These are phyloP conservation scores for Platalea minor DNA, from an alignment of 2,797 vertebrate species.

Conservation along the genomic window DNA sequence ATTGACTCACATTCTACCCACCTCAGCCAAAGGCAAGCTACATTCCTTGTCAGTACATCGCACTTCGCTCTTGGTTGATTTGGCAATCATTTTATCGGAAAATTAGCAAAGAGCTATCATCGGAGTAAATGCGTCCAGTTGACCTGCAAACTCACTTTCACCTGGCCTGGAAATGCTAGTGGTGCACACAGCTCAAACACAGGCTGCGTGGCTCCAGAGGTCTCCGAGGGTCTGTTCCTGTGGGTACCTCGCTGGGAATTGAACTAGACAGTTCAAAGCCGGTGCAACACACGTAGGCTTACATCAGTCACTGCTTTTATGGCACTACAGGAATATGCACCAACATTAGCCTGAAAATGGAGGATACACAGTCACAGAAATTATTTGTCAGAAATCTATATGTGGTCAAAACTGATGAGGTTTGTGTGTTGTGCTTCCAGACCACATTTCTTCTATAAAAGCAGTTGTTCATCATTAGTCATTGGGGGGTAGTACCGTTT, in stretches of 20 bases:
- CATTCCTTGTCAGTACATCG: fast-evolving
- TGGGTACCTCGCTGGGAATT: background rate
- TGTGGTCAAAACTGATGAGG: background rate
- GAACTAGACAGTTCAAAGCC: background rate
- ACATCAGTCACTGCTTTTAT: background rate
- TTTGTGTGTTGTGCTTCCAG: background rate
- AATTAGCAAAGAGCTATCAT: background rate
- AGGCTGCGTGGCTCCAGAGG: background rate
- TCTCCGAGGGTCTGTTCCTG: background rate
- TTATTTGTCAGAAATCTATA: background rate
- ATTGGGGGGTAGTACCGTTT: fast-evolving
- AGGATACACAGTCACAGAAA: background rate
- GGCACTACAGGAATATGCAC: background rate
- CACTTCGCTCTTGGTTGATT: background rate
- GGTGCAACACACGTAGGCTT: background rate
- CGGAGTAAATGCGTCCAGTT: fast-evolving
- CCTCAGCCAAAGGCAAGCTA: background rate
- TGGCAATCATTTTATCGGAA: background rate
- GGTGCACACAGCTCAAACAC: fast-evolving
- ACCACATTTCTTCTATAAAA: background rate
- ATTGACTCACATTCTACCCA: background rate
- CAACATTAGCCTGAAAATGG: background rate
- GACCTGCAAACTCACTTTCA: background rate
- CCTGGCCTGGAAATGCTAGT: background rate
- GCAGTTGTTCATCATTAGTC: background rate